Base-by-base conservation (phyloP, 2,113 vertebrate genomes). In the Strigops habroptila region DNA sequence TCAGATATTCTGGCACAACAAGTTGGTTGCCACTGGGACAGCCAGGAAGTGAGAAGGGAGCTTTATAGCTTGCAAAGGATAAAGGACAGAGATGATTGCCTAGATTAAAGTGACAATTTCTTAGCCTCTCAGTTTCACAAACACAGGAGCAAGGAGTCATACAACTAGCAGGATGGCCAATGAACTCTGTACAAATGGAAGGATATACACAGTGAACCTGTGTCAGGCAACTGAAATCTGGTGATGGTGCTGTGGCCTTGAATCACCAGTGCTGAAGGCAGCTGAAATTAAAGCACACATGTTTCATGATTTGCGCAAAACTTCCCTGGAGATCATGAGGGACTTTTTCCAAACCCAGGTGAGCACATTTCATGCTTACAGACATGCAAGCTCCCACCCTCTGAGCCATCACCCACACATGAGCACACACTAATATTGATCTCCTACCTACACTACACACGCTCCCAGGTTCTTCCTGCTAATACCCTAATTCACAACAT, bases 271-370 rank as follows among this genome's bases (percentile, higher is more conserved):
- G 46, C 31, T 78, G 49, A 52, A 81, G 10, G 60, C 14, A 89
- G 48, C 23, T 78, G 46, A 92, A 89, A 86, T 39, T 35, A 48
- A 88, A 94, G 83, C 52, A 89, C 81, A 48, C 12, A n/a, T 2
- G 1, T 77, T 73, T 78, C 22, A 35, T 5, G 12, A 79, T n/a
- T 67, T 6, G 0, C 51, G 31, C 18, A 52, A 69, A 62, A 43
- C 37, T 57, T 71, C 33, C 37, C 35, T 63, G 55, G 41, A 70
- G 27, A 92, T 51, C 37, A 90, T 4, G 9, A 62, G 1, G 1
- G 57, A 53, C 10, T 73, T 44, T 46, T 59, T 82, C 46, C 37
- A 85, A 85, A 55, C 25, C 12, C 10, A 69, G 52, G 60, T 28
- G 27, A 93, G 75, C 12, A 22, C 10, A n/a, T 46, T 70, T 86